Base-by-base conservation (phyloP, 2,888 invertebrate species). In the Cryptus viduatorius region DNA sequence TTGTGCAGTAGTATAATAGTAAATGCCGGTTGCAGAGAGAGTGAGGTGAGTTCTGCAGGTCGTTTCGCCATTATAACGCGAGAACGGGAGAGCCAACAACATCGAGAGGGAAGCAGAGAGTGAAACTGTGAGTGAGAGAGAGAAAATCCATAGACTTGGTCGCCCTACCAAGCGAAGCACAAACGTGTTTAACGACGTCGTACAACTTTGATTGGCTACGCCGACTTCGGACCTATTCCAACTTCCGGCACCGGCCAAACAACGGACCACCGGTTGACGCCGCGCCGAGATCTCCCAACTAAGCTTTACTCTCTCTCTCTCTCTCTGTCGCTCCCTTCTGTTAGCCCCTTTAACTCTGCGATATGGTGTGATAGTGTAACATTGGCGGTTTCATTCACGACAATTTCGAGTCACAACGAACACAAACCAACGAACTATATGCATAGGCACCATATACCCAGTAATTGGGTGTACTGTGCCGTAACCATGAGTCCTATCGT, bases 131-230 rank as follows among this genome's bases (percentile, higher is more conserved):
- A 53, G 31, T n/a, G 24, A 42, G 12, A 42, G 61, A 10, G 44
- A 37, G 31, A 24, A 56, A 24, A 12, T 44, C 31, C 67, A 50
- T 14, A 24, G 31, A 61, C 69, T 48, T 64, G 10, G 42, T 72
- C 48, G 56, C 71, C 29, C 53, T 53, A 50, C 19, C 50, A 16
- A 48, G 16, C 53, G 37, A 82, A 29, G 69, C 69, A 81, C 78
- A 78, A 84, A 73, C 71, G 85, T 87, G 88, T 88, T 88, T 89
- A 87, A 89, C 89, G 87, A 89, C 73, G 84, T 87, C 84, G 85
- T 86, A 75, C 82, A 88, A 90, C 86, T 90, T 90, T 88, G 89
- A 90, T 89, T 89, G 88, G 88, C 86, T 76, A 78, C 72, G 82
- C 79, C 82, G 87, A 89, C 88, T 89, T 88, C 59, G 82, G 83